Percentiles rank a stretch among this genome's conserved stretches.
Evolutionary conservation across 1,140 invertebrate genomes (phyloP).

Genomic region (Drosophila micromelanica): DNA sequence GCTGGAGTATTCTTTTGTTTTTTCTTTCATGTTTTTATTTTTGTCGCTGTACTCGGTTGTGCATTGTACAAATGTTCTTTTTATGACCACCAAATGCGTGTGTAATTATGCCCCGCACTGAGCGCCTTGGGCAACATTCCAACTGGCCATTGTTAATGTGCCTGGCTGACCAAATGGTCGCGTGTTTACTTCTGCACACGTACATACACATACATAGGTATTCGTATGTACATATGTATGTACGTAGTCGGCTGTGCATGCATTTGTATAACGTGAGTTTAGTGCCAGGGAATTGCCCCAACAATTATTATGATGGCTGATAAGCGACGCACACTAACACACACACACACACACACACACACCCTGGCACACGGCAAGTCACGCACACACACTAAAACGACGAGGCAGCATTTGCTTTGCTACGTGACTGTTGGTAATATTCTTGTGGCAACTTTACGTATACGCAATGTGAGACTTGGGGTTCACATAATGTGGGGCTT

Average conservation of each 20-base stretch:
- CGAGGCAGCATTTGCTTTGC: constrained; percentile 63
- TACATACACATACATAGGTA: constrained; percentile 1
- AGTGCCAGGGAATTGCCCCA: constrained; percentile 68
- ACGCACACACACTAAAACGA: constrained; percentile 43
- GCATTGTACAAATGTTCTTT: constrained; percentile 47
- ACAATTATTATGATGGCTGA: constrained; percentile 75
- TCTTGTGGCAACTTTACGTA: constrained; percentile 54
- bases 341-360: neutral
- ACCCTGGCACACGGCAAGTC: constrained; percentile 31
- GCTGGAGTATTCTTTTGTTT: neutral
- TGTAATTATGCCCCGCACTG: constrained; percentile 48
- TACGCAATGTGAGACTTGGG: constrained; percentile 43
- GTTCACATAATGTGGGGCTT: constrained; percentile 32
- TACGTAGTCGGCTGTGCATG: constrained; percentile 12
- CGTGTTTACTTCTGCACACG: constrained; percentile 23
- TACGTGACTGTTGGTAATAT: constrained; percentile 72
- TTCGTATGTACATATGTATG: neutral
- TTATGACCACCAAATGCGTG: constrained; percentile 54
- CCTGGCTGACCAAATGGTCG: constrained; percentile 43
- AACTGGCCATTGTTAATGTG: constrained; percentile 30
- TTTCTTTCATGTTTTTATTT: neutral
- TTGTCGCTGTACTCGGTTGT: constrained; percentile 3
- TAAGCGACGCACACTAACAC: constrained; percentile 48
- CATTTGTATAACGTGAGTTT: constrained; percentile 39
- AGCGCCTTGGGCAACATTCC: constrained; percentile 46